Evolutionary conservation across 1,140 invertebrate species (phyloP), one percentile per base, ranked within the genome.

Genomic region (Monochamus saltuarius): DNA sequence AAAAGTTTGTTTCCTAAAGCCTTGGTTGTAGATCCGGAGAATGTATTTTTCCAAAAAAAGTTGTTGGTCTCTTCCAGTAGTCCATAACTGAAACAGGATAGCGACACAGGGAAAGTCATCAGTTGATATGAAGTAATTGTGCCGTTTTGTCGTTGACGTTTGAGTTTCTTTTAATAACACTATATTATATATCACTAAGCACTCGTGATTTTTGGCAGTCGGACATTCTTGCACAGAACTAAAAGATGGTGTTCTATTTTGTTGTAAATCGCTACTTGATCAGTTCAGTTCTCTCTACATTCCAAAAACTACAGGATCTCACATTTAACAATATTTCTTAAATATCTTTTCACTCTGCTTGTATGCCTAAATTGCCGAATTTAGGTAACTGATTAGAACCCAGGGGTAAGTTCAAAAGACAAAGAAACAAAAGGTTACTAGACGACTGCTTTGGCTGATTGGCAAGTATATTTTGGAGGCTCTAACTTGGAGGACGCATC

Each of bases 121-220:
- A 62, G 64, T 65, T 72, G 70, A 72, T 72, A 72, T 72, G 70
- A 72, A 70, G 67, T 63, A 65, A 45, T 70, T 69, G 68, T 72
- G 70, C 66, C 66, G 51, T 71, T 65, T 55, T 62, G 62, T 67
- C 68, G 68, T 70, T 70, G 70, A 70, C 60, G 61, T 59, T 49
- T 47, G 34, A 43, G 56, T 50, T 29, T 63, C 54, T 69, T 70
- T 64, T 70, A 66, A 66, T 66, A 69, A 66, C 66, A 70, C 66
- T 68, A 65, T 59, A 50, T 61, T 59, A 7, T 49, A 61, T 67
- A 69, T 67, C 72, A 70, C 72, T 73, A 73, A 69, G 68, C 69
- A 69, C 68, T 66, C 67, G 60, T 62, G 62, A 63, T 65, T 65
- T 65, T 61, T 72, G 72, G 72, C 72, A 73, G 69, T 71, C 66